These are phyloP conservation scores for Pundamilia nyererei DNA, from an alignment of 2,113 vertebrate species.

Conservation along the genomic window DNA sequence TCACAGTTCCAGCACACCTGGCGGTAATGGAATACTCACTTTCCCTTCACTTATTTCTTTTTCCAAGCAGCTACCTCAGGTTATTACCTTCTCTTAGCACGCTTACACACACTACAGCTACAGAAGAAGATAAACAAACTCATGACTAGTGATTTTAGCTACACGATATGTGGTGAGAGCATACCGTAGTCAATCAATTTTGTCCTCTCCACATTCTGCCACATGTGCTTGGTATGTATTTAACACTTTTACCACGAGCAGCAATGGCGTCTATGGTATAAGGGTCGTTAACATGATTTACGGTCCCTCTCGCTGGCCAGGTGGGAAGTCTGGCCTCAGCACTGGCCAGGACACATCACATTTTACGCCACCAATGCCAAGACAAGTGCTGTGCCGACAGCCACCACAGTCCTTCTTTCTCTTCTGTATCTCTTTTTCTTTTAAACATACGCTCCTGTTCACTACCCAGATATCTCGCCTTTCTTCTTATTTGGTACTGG, in stretches of 20 bases:
- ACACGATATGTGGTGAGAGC: background rate
- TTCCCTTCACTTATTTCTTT: background rate
- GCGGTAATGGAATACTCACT: constrained; percentile 55
- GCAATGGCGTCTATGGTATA: constrained; percentile 7
- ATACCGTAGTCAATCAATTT: background rate
- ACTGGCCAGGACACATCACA: constrained; percentile 39
- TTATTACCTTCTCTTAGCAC: background rate
- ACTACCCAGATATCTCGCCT: background rate
- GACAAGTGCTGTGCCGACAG: constrained; percentile 15
- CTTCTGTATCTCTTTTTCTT: background rate
- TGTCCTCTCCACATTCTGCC: constrained; percentile 2
- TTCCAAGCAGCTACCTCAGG: background rate
- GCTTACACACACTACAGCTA: background rate
- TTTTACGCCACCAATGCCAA: constrained; percentile 47
- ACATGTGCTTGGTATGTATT: constrained; percentile 36
- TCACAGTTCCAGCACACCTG: constrained; percentile 42
- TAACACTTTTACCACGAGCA: constrained; percentile 20
- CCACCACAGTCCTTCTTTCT: background rate
- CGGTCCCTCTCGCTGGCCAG: background rate
- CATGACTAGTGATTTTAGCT: background rate
- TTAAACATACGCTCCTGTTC: background rate
- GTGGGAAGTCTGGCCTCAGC: constrained; percentile 33
- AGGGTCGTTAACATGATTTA: constrained; percentile 56
- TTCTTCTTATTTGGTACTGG: background rate
- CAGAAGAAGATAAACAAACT: constrained; percentile 5